Percentiles rank a stretch among this genome's conserved stretches.
Conservation (phyloP, 2,888 invertebrate genomes). For the Drosophila vallismaia region DNA sequence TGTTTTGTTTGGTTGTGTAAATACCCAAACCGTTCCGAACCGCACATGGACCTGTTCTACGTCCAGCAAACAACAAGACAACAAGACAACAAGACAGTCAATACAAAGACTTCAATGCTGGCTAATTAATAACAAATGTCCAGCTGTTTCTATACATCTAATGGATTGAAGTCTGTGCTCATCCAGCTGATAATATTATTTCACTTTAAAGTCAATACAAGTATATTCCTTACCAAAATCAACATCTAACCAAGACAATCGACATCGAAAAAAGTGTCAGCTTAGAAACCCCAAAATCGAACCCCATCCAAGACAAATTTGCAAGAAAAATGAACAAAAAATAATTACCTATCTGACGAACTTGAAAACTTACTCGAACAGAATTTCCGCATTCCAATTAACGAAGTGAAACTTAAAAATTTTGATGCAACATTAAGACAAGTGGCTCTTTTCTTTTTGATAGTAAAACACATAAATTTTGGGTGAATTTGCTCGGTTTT, state of each 20-base stretch:
- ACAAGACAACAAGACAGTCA: conserved; percentile 26
- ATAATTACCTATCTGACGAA: conserved; percentile 27
- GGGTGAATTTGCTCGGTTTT: background rate
- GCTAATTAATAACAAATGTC: conserved; percentile 66
- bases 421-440: conserved; percentile 28
- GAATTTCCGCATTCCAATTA: conserved; percentile 36
- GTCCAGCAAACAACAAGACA: conserved; percentile 30
- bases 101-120: conserved; percentile 47
- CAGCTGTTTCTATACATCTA: conserved; percentile 20
- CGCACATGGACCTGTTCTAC: conserved; percentile 54
- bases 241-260: background rate
- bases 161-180: background rate
- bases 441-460: background rate
- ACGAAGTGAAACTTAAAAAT: conserved; percentile 23
- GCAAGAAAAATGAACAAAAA: background rate
- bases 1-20: conserved; percentile 20
- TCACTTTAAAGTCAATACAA: background rate
- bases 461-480: conserved; percentile 24
- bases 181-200: conserved; percentile 21
- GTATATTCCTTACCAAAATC: conserved; percentile 1
- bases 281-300: background rate
- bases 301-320: background rate
- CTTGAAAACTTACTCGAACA: conserved; percentile 37
- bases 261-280: conserved; percentile 7
- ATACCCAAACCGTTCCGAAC: no score